phyloP scores from a whole-genome alignment of 2,888 invertebrate species.

The Tinea trinotella region DNA sequence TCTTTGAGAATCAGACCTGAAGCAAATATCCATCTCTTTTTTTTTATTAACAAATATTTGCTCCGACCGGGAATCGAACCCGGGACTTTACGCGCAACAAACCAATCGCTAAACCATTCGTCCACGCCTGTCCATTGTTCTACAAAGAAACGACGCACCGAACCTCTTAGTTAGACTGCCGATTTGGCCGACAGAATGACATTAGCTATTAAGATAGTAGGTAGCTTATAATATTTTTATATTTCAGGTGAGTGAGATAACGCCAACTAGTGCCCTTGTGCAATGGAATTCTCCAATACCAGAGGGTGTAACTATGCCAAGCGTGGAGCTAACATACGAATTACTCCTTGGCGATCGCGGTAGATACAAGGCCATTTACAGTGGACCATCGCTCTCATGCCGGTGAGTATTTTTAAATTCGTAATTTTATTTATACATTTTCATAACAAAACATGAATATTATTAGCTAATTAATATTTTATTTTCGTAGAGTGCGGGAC shows the following conservation, averaged over 20 bases:
- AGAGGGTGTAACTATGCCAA: conserved; percentile 60
- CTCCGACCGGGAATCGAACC: too few species aligned
- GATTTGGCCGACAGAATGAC: neutral
- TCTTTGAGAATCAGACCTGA: too few species aligned
- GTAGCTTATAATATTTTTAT: conserved; percentile 18
- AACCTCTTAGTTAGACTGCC: too few species aligned
- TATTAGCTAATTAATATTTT: neutral
- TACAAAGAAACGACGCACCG: too few species aligned
- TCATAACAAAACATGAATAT: too few species aligned
- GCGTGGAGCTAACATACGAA: conserved; percentile 81
- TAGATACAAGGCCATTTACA: conserved; percentile 88
- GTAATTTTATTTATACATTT: too few species aligned
- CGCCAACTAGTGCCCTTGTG: conserved; percentile 87
- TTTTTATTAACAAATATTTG: too few species aligned
- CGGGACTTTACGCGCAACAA: too few species aligned
- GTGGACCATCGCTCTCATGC: conserved; percentile 82
- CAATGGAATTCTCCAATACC: conserved; percentile 80
- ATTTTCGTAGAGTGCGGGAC: conserved; percentile 79
- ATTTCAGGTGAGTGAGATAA: conserved; percentile 84
- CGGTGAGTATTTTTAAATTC: conserved; percentile 45
- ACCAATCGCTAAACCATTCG: too few species aligned
- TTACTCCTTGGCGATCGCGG: conserved; percentile 87
- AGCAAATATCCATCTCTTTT: too few species aligned
- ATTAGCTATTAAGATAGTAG: neutral
- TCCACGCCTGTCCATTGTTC: too few species aligned